Conservation (phyloP, 2,113 vertebrate species). For the Scophthalmus maximus region DNA sequence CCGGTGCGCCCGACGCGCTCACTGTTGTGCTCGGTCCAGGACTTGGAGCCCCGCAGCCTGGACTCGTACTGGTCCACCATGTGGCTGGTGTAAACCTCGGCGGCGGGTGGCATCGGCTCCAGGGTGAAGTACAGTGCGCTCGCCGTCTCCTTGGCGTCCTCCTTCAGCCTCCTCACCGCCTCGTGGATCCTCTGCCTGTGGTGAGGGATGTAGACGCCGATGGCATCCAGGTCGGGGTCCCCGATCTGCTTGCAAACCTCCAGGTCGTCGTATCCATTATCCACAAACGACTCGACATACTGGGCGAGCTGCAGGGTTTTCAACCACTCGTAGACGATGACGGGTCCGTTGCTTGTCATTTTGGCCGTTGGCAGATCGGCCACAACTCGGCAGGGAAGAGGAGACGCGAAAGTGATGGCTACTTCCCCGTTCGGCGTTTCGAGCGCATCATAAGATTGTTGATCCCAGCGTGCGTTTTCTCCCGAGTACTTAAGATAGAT, state of each 20-base stretch:
- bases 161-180: constrained; percentile 90
- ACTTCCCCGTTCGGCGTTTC: constrained; percentile 58
- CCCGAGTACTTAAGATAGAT: background rate
- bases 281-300: constrained; percentile 95
- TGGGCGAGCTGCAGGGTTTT: constrained; percentile 93
- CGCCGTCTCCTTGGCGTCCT: constrained; percentile 88
- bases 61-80: constrained; percentile 83
- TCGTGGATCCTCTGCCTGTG: constrained; percentile 93
- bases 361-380: constrained; percentile 55
- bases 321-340: constrained; percentile 97
- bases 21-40: constrained; percentile 81
- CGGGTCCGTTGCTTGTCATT: constrained; percentile 89
- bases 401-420: constrained; percentile 41
- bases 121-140: constrained; percentile 95
- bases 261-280: constrained; percentile 98
- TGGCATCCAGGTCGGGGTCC: constrained; percentile 97
- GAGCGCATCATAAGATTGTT: constrained; percentile 51
- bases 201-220: constrained; percentile 91
- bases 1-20: constrained; percentile 67
- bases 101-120: constrained; percentile 84
- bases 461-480: background rate
- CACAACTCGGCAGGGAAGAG: constrained; percentile 39
- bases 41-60: constrained; percentile 80
- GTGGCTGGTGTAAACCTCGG: constrained; percentile 82
- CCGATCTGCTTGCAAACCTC: constrained; percentile 99